phyloP scores from a whole-genome alignment of 2,113 vertebrate species.

The Phoenicopterus ruber region DNA sequence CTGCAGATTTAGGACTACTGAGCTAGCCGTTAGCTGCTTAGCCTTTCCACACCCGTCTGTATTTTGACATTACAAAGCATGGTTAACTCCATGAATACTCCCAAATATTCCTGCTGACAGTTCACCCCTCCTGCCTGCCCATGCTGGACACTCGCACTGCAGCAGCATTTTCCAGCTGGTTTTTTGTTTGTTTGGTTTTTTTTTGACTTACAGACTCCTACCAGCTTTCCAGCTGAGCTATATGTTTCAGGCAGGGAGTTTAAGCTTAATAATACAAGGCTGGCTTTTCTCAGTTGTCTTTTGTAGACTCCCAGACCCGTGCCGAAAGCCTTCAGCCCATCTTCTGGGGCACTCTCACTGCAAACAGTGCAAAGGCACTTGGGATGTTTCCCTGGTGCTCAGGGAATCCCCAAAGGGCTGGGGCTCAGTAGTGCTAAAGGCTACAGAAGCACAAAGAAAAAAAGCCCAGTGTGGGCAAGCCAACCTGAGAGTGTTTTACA shows the following conservation, averaged over 20 bases:
- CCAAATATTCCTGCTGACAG: slow-evolving; percentile 1
- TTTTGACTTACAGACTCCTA: neutral
- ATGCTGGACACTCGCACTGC: neutral
- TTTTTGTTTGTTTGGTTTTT: neutral
- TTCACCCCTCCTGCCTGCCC: neutral
- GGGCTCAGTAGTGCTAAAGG: neutral
- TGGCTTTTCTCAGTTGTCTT: neutral
- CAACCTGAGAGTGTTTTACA: neutral
- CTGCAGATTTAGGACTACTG: neutral
- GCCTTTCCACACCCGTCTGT: slow-evolving; percentile 16
- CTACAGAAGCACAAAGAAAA: neutral
- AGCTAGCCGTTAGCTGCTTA: neutral
- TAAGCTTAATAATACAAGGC: neutral
- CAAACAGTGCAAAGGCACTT: rapidly evolving
- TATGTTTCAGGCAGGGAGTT: neutral
- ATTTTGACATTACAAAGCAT: slow-evolving; percentile 13
- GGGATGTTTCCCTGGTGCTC: neutral
- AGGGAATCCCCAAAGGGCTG: neutral
- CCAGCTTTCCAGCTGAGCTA: neutral
- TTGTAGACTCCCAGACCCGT: neutral
- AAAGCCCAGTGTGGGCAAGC: neutral
- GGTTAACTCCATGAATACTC: neutral
- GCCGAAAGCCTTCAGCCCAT: neutral
- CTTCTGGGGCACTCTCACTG: neutral
- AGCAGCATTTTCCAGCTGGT: neutral